Conservation (phyloP, 2,888 invertebrate genomes). For the Pseudanteris insignis region DNA sequence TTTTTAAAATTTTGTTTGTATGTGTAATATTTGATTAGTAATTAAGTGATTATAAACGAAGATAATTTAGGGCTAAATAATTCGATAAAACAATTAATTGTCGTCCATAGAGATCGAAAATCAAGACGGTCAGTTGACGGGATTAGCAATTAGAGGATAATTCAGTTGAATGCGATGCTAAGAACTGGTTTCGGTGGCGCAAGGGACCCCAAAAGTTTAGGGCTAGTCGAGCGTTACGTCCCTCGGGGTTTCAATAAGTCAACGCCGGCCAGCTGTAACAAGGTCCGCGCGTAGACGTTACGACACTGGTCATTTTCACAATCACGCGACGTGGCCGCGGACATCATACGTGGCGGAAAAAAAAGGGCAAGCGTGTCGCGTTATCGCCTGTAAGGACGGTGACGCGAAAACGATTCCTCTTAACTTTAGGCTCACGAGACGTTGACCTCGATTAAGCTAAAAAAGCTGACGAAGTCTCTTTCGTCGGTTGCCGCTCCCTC, state of each 20-base stretch:
- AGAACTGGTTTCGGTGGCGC: conserved; percentile 2
- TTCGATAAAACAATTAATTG: no score
- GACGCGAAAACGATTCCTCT: conserved; percentile 36
- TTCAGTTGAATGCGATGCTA: conserved; percentile 13
- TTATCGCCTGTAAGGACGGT: conserved; percentile 36
- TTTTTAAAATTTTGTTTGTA: no score
- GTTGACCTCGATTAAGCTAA: conserved; percentile 45
- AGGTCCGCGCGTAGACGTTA: conserved; percentile 25
- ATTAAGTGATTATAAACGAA: no score
- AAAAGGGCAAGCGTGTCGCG: conserved; percentile 20
- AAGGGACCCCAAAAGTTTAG: conserved; percentile 4
- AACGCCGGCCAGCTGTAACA: conserved; percentile 25
- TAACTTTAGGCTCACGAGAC: conserved; percentile 31
- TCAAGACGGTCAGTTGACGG: not conserved
- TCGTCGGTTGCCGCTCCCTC: conserved; percentile 19
- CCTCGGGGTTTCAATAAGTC: conserved; percentile 48
- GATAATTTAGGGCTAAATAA: no score
- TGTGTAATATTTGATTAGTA: no score
- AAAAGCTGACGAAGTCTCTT: conserved; percentile 54
- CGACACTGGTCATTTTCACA: conserved; percentile 32
- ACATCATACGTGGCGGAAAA: conserved; percentile 1
- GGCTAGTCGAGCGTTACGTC: conserved; percentile 24
- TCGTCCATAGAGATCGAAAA: not conserved
- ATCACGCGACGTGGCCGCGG: conserved; percentile 25
- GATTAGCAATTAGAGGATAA: conserved; percentile 1